phyloP scores from a whole-genome alignment of 2,797 vertebrate genomes.

The Delichon dasypus region DNA sequence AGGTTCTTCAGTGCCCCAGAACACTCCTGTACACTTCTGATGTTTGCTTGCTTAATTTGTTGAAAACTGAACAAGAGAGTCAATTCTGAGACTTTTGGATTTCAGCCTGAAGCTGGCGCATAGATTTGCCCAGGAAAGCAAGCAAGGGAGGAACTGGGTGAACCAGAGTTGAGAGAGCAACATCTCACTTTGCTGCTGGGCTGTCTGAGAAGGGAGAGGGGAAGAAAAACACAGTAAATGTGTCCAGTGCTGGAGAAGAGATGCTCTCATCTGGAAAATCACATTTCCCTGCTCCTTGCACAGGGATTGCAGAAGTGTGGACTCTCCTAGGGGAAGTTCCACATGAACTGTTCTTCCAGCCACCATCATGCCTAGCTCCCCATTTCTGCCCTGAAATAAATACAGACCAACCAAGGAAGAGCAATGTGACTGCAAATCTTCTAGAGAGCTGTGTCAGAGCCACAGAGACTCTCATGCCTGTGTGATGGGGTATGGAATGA shows the following conservation, averaged over 20 bases:
- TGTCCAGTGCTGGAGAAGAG: background rate
- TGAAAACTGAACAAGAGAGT: background rate
- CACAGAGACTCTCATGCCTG: background rate
- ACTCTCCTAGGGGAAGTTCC: background rate
- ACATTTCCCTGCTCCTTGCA: background rate
- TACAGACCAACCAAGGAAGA: background rate
- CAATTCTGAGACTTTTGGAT: background rate
- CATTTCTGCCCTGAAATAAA: background rate
- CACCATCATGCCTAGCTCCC: background rate
- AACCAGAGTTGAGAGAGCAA: background rate
- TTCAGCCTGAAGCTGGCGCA: background rate
- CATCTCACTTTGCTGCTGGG: background rate
- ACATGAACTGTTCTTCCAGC: background rate
- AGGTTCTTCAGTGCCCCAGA: background rate
- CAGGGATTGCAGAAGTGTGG: background rate
- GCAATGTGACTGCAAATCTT: background rate
- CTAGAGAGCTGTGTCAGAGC: constrained; percentile 19
- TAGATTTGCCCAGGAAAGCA: background rate
- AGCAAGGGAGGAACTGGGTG: background rate
- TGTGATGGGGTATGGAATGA: constrained; percentile 34
- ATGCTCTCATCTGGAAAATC: background rate
- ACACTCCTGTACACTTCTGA: background rate
- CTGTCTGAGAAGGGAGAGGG: background rate
- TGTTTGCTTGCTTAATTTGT: background rate
- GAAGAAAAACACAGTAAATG: background rate